Evolutionary conservation across 2,888 invertebrate genomes (phyloP), one percentile per base, ranked within the genome.

Genomic region (Drosophila rubida): DNA sequence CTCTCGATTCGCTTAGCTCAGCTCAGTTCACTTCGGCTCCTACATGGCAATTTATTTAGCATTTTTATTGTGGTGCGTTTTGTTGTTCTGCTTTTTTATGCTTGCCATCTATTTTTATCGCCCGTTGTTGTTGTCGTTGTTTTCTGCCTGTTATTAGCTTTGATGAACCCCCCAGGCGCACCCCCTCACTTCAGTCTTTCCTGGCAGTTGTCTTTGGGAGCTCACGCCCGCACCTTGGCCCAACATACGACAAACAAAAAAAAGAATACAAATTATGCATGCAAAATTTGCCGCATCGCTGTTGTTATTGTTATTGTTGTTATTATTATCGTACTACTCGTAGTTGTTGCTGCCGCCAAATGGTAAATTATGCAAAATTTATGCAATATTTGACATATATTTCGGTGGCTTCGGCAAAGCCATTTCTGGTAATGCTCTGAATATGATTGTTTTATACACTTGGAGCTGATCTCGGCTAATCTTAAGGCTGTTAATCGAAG

Each of bases 381-480:
- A 83, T 83, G 79, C 83, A 88, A 88, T 80, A 73, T 75, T 86
- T 86, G 83, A 82, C 83, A 88, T 69, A 82, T 77, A 86, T 83
- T 42, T 32, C 19, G 62, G 8, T 59, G 57, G 44, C 57, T 78
- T 61, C 19, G 59, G 35, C 67, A 57, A 49, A 51, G 59, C 48
- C 44, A 67, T 65, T 73, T 71, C 42, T 54, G 51, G 55, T 54
- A 67, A 57, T 62, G 74, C 67, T 67, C 73, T 30, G 59, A 67
- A 75, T 73, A 53, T 57, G 66, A 77, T 77, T 61, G 61, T 48
- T 58, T 57, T 14, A 45, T 42, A 68, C 45, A 62, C 60, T 57
- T 45, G 13, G 37, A 53, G 50, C 19, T 30, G 23, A 61, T 50
- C 41, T 16, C 14, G 37, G 60, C 27, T n/a, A 41, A 65, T 46